phyloP scores from a whole-genome alignment of 2,888 invertebrate species.

The Sminthurinus aureus region DNA sequence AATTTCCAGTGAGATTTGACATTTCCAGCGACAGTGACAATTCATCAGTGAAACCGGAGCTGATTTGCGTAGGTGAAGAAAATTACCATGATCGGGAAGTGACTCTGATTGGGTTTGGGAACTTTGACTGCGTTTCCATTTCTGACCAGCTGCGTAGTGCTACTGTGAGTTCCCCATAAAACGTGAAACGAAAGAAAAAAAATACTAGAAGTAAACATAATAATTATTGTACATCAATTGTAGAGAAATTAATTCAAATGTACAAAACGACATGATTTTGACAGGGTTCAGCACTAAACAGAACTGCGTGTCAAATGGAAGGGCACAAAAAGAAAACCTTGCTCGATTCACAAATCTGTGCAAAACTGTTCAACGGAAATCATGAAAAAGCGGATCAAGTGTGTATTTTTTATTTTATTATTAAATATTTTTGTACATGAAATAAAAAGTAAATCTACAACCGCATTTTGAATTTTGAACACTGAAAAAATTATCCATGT shows the following conservation, averaged over 20 bases:
- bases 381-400: slow-evolving; percentile 11
- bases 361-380: not conserved
- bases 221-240: not conserved
- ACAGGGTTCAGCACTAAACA: slow-evolving; percentile 9
- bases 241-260: not conserved
- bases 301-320: not conserved
- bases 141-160: slow-evolving; percentile 23
- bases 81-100: not conserved
- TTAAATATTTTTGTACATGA: too few relatives aligned
- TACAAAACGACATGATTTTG: too few relatives aligned
- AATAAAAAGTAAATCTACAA: too few relatives aligned
- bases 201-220: not conserved
- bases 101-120: slow-evolving; percentile 29
- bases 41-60: not conserved
- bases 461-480: too few relatives aligned
- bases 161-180: slow-evolving; percentile 18
- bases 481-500: too few relatives aligned
- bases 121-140: slow-evolving; percentile 24
- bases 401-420: too few relatives aligned
- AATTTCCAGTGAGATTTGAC: not conserved
- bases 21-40: not conserved
- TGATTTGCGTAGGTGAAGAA: slow-evolving; percentile 15
- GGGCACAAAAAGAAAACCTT: not conserved
- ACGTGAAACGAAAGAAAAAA: not conserved
- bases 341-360: slow-evolving; percentile 15